Percentiles rank a stretch among this genome's conserved stretches.
Conservation (phyloP, 2,888 invertebrate species). For the Isoperla grammatica region DNA sequence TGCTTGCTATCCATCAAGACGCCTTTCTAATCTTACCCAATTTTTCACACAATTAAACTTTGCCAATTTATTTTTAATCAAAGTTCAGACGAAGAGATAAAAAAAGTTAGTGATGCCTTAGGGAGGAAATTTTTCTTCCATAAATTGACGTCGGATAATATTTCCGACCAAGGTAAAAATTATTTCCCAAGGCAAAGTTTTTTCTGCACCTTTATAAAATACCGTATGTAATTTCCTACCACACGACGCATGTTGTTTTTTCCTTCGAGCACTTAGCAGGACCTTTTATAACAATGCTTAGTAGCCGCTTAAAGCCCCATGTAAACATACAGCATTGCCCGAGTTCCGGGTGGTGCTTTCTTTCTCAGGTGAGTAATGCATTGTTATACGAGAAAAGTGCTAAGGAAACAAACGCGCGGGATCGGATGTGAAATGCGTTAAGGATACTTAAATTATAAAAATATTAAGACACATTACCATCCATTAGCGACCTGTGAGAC, state of each 20-base stretch:
- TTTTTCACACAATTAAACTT: constrained; percentile 16
- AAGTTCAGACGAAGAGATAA: constrained; percentile 6
- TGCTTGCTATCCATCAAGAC: neutral
- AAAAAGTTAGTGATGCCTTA: constrained; percentile 11
- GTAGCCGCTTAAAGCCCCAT: neutral
- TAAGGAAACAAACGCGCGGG: too few species aligned
- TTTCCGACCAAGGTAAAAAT: constrained; percentile 1
- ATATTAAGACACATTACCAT: constrained; percentile 14
- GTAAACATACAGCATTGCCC: too few species aligned
- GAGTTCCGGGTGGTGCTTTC: too few species aligned
- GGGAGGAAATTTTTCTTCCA: constrained; percentile 8
- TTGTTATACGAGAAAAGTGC: too few species aligned
- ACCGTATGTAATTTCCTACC: constrained; percentile 15
- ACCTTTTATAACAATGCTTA: constrained; percentile 5
- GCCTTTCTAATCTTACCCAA: constrained; percentile 4
- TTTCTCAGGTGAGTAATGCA: too few species aligned
- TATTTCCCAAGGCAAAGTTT: constrained; percentile 7
- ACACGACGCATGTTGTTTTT: constrained; percentile 3
- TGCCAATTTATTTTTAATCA: constrained; percentile 17
- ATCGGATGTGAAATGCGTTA: constrained; percentile 14
- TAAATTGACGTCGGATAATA: neutral
- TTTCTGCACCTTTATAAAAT: constrained; percentile 9
- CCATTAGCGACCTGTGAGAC: neutral
- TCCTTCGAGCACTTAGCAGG: constrained; percentile 8
- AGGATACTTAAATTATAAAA: constrained; percentile 17